Conservation (phyloP, 2,113 vertebrate genomes). For the Tragelaphus strepsiceros region DNA sequence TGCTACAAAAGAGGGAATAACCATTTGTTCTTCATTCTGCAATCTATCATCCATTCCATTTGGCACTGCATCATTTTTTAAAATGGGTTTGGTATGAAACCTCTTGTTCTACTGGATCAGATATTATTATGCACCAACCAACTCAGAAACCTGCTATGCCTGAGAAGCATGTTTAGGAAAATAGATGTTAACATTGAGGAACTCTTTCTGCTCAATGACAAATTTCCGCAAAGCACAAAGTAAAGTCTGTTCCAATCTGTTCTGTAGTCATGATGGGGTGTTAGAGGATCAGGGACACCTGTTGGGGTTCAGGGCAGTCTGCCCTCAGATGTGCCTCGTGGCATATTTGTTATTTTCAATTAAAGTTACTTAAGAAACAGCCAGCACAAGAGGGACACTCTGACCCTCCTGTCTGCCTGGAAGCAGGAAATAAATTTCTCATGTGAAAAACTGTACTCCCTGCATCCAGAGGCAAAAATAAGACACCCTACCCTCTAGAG, state of each 20-base stretch:
- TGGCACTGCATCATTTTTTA: conserved; percentile 69
- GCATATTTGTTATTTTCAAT: background rate
- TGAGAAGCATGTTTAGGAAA: background rate
- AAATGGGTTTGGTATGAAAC: conserved; percentile 72
- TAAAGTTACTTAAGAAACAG: background rate
- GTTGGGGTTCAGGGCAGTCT: background rate
- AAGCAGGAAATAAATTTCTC: background rate
- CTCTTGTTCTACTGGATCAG: conserved; percentile 61
- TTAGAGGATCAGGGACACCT: background rate
- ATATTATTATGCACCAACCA: conserved; percentile 46
- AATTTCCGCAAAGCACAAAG: background rate
- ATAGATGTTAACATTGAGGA: rapidly evolving
- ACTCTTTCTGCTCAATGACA: background rate
- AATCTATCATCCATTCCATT: conserved; percentile 75
- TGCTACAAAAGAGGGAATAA: conserved; percentile 58
- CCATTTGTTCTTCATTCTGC: conserved; percentile 56
- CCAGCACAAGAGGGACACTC: background rate
- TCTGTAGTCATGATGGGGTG: background rate
- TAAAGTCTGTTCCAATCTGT: background rate
- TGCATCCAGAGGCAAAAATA: background rate
- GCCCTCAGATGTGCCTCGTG: background rate
- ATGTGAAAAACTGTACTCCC: background rate
- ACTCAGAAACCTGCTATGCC: background rate
- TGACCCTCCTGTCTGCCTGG: background rate
- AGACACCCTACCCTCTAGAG: background rate